These are phyloP conservation scores for Cremastinae sp. DNA, from an alignment of 2,888 invertebrate species.

Conservation along the genomic window DNA sequence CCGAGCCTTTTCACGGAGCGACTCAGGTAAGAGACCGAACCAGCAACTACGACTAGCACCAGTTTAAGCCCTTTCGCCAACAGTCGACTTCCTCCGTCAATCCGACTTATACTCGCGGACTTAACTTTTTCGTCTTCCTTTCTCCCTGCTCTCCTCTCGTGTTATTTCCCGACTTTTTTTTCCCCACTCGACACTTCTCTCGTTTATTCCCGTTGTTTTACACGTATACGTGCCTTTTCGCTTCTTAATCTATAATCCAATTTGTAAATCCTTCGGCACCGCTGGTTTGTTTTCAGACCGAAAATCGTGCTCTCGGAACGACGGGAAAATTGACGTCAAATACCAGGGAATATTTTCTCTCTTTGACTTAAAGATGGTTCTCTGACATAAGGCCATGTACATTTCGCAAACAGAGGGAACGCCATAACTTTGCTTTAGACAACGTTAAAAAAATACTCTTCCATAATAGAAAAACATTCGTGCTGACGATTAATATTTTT, in stretches of 20 bases:
- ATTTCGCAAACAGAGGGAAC: too few species aligned
- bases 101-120: conserved; percentile 56
- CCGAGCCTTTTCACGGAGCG: conserved; percentile 22
- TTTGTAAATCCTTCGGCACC: conserved; percentile 72
- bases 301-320: conserved; percentile 32
- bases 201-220: conserved; percentile 69
- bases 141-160: conserved; percentile 15
- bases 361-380: too few species aligned
- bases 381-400: too few species aligned
- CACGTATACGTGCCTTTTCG: conserved; percentile 65
- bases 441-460: too few species aligned
- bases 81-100: conserved; percentile 30
- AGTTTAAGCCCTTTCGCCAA: conserved; percentile 24
- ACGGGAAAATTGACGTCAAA: background rate
- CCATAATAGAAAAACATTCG: too few species aligned
- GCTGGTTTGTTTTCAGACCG: conserved; percentile 64
- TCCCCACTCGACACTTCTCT: conserved; percentile 52
- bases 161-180: conserved; percentile 27
- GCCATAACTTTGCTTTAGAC: too few species aligned
- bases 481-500: too few species aligned
- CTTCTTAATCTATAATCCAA: conserved; percentile 72
- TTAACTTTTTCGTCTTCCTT: conserved; percentile 47
- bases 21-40: conserved; percentile 47
- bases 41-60: conserved; percentile 17
- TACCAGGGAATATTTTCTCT: background rate